Percentiles rank a stretch among this genome's conserved stretches.
Conservation (phyloP, 2,888 invertebrate species). For the Drosophila differens region DNA sequence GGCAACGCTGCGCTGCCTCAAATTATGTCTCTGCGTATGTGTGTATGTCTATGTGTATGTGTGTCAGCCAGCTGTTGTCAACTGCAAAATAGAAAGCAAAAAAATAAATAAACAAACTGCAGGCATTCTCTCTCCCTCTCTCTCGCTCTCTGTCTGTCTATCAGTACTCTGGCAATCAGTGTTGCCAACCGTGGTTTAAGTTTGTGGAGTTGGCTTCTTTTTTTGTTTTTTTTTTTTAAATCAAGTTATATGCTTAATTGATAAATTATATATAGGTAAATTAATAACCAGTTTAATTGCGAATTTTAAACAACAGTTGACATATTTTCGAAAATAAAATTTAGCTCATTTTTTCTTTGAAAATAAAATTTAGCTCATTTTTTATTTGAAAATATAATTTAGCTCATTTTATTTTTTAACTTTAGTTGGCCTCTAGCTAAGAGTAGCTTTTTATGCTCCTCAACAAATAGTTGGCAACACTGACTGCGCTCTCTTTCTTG, state of each 20-base stretch:
- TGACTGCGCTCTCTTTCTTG: neutral
- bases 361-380: neutral
- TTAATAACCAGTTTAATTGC: neutral
- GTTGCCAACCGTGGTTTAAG: neutral
- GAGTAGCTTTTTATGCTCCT: neutral
- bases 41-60: constrained; percentile 10
- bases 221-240: neutral
- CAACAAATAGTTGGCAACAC: neutral
- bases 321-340: neutral
- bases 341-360: too few relatives aligned
- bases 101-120: constrained; percentile 61
- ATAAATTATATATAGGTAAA: neutral
- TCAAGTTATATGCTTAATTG: neutral
- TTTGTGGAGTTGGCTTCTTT: neutral
- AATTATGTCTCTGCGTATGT: constrained; percentile 18
- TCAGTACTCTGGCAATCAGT: neutral
- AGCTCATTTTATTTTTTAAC: too few relatives aligned
- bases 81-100: constrained; percentile 64
- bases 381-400: neutral
- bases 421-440: neutral
- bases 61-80: constrained; percentile 62
- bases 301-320: neutral
- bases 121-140: constrained; percentile 10
- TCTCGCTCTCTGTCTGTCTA: neutral
- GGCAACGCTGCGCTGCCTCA: constrained; percentile 34